Percentiles rank a stretch among this genome's conserved stretches.
phyloP scores from a whole-genome alignment of 2,888 invertebrate genomes.

The Leptopilina myrica region DNA sequence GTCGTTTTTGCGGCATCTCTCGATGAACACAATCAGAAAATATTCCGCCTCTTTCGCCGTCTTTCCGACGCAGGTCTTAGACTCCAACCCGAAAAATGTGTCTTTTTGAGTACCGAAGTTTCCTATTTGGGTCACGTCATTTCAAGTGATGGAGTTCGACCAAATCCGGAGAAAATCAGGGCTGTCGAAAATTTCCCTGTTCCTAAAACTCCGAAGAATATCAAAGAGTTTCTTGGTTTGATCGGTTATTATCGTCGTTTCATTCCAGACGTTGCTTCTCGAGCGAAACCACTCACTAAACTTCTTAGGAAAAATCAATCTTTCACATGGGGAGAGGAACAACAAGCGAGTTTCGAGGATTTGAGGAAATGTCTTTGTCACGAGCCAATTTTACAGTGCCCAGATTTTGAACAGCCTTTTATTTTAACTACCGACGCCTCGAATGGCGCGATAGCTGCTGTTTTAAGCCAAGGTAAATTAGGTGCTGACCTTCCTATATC shows the following conservation, averaged over 20 bases:
- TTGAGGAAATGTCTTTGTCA: constrained; percentile 4
- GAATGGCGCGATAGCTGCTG: constrained; percentile 9
- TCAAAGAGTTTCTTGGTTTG: constrained; percentile 54
- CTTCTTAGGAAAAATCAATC: constrained; percentile 46
- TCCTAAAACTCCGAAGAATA: constrained; percentile 49
- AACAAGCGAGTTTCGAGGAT: constrained; percentile 7
- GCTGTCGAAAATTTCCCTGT: constrained; percentile 51
- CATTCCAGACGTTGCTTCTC: constrained; percentile 50
- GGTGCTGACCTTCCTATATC: constrained; percentile 38
- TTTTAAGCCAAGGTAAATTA: constrained; percentile 33
- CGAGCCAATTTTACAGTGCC: background rate
- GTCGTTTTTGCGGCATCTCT: no score
- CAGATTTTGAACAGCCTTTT: constrained; percentile 17
- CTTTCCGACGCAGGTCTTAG: constrained; percentile 36
- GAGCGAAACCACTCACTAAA: constrained; percentile 49
- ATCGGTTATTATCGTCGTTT: constrained; percentile 54
- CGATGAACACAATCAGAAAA: constrained; percentile 45
- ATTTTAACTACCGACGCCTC: constrained; percentile 39
- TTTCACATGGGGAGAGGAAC: constrained; percentile 1
- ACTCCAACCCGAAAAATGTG: constrained; percentile 46
- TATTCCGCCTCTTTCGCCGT: constrained; percentile 41
- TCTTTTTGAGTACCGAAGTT: constrained; percentile 45
- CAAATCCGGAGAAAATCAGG: constrained; percentile 50
- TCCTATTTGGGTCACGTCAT: constrained; percentile 50
- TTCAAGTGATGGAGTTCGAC: constrained; percentile 48